Evolutionary conservation across 2,888 invertebrate species (phyloP), one percentile per base, ranked within the genome.

Genomic region (Micoletzkya japonica): DNA sequence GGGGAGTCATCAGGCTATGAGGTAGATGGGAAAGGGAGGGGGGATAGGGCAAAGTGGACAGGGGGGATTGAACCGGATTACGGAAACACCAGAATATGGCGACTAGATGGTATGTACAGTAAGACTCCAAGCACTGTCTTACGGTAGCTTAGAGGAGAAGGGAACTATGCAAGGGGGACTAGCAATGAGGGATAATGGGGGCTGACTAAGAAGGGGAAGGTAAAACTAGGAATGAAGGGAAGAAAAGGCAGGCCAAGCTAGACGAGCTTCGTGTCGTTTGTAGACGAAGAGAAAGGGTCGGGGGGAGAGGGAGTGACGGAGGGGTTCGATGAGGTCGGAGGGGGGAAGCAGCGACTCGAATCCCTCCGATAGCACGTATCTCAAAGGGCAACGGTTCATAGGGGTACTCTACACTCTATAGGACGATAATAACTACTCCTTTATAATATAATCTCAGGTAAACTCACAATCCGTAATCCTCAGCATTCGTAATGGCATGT

Each of bases 181-280:
- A 56, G 56, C 28, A 6, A 30, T 32, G 30, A 56, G n/a, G 26
- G 2, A 56, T 14, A 20, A n/a, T n/a, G n/a, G n/a, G n/a, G n/a
- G n/a, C n/a, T n/a, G n/a, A n/a, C n/a, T n/a, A n/a, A n/a, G n/a
- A n/a, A n/a, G n/a, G n/a, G n/a, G n/a, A n/a, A n/a, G n/a, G n/a
- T n/a, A n/a, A n/a, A n/a, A n/a, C n/a, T n/a, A n/a, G n/a, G n/a
- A n/a, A n/a, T n/a, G n/a, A n/a, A n/a, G n/a, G n/a, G n/a, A n/a
- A n/a, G n/a, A 10, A 30, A 4, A 32, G 14, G 2, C 26, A 56
- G 95, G 95, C 95, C 95, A 96, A 71, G 95, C 95, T 80, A 96
- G 95, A 88, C 95, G 95, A 36, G 95, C 95, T 86, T 95, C 95
- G 86, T 93, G 92, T 74, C 95, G 89, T 88, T 95, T 95, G 88